These are phyloP conservation scores for Scopus umbretta DNA, from an alignment of 2,113 vertebrate genomes.

Conservation along the genomic window DNA sequence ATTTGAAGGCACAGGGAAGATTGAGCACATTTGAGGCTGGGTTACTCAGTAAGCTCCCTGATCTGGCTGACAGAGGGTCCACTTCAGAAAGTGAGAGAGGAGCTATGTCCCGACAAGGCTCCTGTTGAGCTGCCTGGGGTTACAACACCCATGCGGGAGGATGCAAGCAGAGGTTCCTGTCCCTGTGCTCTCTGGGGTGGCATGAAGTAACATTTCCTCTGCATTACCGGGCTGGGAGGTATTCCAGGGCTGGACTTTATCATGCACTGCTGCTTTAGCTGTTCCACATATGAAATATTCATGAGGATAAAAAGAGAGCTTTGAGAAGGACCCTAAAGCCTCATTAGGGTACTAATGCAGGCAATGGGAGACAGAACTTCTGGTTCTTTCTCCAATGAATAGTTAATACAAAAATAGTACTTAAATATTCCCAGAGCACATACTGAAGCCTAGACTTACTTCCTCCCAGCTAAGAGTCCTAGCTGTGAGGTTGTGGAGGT, in stretches of 20 bases:
- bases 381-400: neutral
- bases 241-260: neutral
- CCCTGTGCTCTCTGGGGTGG: accelerated
- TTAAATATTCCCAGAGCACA: neutral
- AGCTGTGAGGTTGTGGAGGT: neutral
- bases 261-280: neutral
- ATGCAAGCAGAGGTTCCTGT: neutral
- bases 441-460: neutral
- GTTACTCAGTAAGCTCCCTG: neutral
- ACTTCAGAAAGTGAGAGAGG: neutral
- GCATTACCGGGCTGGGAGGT: neutral
- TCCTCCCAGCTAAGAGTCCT: neutral
- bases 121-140: neutral
- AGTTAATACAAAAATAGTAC: neutral
- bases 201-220: accelerated
- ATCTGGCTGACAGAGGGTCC: neutral
- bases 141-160: accelerated
- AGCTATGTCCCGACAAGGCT: neutral
- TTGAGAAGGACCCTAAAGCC: neutral
- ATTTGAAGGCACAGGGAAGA: neutral
- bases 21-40: neutral
- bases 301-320: neutral
- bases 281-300: neutral
- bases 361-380: neutral
- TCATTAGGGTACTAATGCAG: neutral